phyloP scores from a whole-genome alignment of 2,797 vertebrate species.

The Sebastes matsubarae region DNA sequence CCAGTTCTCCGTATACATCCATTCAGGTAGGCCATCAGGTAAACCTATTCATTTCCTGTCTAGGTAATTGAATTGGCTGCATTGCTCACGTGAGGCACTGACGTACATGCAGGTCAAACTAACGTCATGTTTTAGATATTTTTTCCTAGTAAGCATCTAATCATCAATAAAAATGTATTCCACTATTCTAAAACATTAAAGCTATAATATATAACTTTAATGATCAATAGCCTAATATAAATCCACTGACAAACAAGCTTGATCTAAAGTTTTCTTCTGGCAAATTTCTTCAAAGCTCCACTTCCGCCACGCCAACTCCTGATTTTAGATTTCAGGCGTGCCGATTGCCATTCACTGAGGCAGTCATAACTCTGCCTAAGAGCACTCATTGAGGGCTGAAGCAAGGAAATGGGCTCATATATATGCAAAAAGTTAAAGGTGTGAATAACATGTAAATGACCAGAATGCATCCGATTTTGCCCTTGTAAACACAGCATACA shows the following conservation, averaged over 20 bases:
- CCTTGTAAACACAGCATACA: conserved; percentile 66
- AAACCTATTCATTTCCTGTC: neutral
- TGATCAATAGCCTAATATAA: neutral
- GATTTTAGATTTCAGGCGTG: conserved; percentile 38
- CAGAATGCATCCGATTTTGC: conserved; percentile 36
- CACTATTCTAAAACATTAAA: neutral
- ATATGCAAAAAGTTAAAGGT: conserved; percentile 69
- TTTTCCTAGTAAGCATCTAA: neutral
- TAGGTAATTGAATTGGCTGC: neutral
- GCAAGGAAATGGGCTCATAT: conserved; percentile 69
- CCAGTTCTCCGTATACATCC: neutral
- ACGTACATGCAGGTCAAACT: neutral
- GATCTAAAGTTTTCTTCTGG: conserved; percentile 32
- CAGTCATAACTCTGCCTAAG: conserved; percentile 59
- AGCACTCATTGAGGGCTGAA: conserved; percentile 56
- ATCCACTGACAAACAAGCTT: neutral
- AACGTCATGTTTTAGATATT: neutral
- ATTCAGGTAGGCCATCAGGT: neutral
- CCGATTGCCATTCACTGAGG: conserved; percentile 54
- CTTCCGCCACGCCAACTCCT: neutral
- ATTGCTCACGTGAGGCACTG: neutral
- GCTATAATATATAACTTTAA: neutral
- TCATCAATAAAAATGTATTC: neutral
- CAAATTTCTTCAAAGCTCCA: conserved; percentile 13
- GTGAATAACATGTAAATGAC: conserved; percentile 71